A percentile compares a stretch with the other conserved stretches of the same genome.
Evolutionary conservation across 1,140 invertebrate species (phyloP).

Genomic region (Leptinotarsa defecta): DNA sequence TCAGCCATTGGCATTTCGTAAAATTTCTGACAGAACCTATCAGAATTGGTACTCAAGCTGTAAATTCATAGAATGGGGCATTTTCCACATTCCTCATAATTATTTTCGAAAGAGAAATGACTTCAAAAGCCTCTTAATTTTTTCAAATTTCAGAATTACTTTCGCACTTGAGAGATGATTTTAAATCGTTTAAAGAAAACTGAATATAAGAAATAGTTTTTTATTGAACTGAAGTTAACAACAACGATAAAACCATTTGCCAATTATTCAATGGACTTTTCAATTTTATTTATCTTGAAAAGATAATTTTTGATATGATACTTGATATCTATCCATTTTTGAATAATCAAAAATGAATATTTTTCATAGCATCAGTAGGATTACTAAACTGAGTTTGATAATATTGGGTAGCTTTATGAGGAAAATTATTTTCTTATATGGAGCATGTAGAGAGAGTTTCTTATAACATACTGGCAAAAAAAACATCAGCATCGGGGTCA

Average conservation of each 20-base stretch:
- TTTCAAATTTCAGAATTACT: not conserved
- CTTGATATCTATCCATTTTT: not conserved
- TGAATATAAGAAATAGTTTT: not conserved
- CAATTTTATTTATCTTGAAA: not conserved
- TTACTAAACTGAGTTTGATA: not conserved
- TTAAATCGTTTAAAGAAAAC: not conserved
- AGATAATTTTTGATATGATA: not conserved
- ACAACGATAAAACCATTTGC: not conserved
- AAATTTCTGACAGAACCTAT: no score
- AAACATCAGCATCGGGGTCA: no score
- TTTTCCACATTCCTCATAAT: not conserved
- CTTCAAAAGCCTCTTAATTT: not conserved
- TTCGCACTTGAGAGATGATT: not conserved
- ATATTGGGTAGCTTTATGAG: no score
- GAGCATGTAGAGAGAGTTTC: no score
- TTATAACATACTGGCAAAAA: no score
- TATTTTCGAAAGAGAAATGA: no score
- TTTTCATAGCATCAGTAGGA: not conserved
- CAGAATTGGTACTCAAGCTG: not conserved
- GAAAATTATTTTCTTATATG: no score
- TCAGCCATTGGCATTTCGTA: no score
- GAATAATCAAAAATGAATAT: not conserved
- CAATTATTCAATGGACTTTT: not conserved
- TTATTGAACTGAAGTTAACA: not conserved
- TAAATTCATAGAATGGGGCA: not conserved